phyloP scores from a whole-genome alignment of 2,888 invertebrate species.

The Cyaniris semiargus region DNA sequence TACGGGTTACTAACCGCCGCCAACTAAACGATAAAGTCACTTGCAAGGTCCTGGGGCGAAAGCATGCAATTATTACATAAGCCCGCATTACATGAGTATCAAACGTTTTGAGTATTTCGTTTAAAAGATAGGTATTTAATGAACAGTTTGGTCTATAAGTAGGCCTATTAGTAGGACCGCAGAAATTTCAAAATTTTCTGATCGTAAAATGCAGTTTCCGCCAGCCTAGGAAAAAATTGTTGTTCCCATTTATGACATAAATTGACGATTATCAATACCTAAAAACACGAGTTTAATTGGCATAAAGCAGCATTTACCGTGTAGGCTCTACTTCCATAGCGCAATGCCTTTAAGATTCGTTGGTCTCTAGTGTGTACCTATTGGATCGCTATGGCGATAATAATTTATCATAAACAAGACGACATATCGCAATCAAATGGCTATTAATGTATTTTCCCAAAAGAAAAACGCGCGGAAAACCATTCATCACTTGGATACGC shows the following conservation, averaged over 20 bases:
- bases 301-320: too few species aligned
- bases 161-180: too few species aligned
- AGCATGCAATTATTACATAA: conserved; percentile 1
- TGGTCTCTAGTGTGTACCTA: neutral
- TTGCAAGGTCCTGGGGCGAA: neutral
- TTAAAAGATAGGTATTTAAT: neutral
- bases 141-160: too few species aligned
- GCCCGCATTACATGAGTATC: neutral
- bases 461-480: neutral
- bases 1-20: conserved; percentile 1
- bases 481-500: conserved; percentile 6
- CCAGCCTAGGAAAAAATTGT: too few species aligned
- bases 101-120: neutral
- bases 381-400: neutral
- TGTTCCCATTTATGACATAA: too few species aligned
- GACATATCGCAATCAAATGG: neutral
- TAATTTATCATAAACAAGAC: neutral
- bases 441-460: neutral
- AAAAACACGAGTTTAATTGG: too few species aligned
- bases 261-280: too few species aligned
- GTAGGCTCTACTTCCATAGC: too few species aligned
- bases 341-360: too few species aligned
- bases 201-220: neutral
- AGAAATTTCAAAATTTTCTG: too few species aligned
- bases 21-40: neutral